Evolutionary conservation across 1,140 invertebrate species (phyloP), one percentile per base, ranked within the genome.

Genomic region (Conopomorpha cramerella): DNA sequence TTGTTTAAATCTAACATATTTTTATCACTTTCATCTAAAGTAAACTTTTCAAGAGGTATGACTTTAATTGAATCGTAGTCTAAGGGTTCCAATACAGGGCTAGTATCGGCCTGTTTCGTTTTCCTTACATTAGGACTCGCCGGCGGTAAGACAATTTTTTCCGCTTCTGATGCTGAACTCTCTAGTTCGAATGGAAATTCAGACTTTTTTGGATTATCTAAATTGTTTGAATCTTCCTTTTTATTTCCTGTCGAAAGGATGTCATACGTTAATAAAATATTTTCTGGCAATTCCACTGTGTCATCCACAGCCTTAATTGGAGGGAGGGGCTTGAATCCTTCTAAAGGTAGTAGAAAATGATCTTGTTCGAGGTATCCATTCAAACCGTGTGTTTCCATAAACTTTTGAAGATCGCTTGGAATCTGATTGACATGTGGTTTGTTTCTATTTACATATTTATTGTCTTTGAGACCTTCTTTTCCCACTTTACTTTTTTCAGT

Each of bases 31-130:
- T 65, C 47, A n/a, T 57, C n/a, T n/a, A n/a, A n/a, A n/a, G n/a
- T n/a, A n/a, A n/a, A n/a, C n/a, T n/a, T n/a, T n/a, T n/a, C n/a
- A 31, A 74, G 47, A 16, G 71, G 71, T 47, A 76, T 76, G 10
- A 76, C 67, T 61, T 67, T 71, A 0, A 76, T 36, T 16, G 71
- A 50, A 34, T 76, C 71, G 13, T 76, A 76, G 45, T 72, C 65
- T 15, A 71, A 54, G 1, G 65, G 71, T 10, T 63, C 60, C 38
- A n/a, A n/a, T n/a, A n/a, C n/a, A n/a, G n/a, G n/a, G n/a, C n/a
- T n/a, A n/a, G n/a, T n/a, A n/a, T n/a, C n/a, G n/a, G n/a, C n/a
- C n/a, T n/a, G n/a, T n/a, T n/a, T n/a, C n/a, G n/a, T n/a, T n/a
- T n/a, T n/a, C n/a, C n/a, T n/a, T n/a, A n/a, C n/a, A n/a, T n/a